Evolutionary conservation across 2,113 vertebrate species (phyloP).

Genomic region (Albula glossodonta): DNA sequence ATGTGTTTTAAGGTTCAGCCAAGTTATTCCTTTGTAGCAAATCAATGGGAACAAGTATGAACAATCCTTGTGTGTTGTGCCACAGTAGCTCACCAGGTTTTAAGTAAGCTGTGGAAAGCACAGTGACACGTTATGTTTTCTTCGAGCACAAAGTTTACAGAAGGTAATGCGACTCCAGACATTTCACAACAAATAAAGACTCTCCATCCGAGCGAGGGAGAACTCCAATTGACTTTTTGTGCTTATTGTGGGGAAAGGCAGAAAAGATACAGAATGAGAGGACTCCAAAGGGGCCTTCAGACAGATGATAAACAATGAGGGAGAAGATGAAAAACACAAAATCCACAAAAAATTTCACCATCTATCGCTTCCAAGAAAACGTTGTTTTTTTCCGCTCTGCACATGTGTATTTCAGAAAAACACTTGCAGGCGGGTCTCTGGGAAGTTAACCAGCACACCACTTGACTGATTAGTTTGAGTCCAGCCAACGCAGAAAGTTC

Average conservation of each 20-base stretch:
- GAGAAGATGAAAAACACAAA: neutral
- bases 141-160: neutral
- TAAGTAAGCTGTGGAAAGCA: too few species aligned
- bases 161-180: neutral
- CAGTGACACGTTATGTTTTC: too few species aligned
- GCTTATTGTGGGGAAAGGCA: neutral
- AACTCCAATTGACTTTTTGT: neutral
- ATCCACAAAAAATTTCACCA: neutral
- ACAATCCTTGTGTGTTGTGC: neutral
- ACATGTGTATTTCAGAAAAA: neutral
- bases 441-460: neutral
- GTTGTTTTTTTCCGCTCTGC: neutral
- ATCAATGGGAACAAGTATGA: neutral
- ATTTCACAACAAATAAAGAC: neutral
- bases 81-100: neutral
- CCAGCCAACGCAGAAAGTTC: neutral
- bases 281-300: neutral
- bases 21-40: too few species aligned
- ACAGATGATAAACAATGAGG: neutral
- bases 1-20: too few species aligned
- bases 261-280: neutral
- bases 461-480: neutral
- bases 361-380: neutral
- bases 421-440: neutral
- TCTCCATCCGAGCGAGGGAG: neutral